Evolutionary conservation across 2,113 vertebrate genomes (phyloP).

Genomic region (Syrmaticus mikado): DNA sequence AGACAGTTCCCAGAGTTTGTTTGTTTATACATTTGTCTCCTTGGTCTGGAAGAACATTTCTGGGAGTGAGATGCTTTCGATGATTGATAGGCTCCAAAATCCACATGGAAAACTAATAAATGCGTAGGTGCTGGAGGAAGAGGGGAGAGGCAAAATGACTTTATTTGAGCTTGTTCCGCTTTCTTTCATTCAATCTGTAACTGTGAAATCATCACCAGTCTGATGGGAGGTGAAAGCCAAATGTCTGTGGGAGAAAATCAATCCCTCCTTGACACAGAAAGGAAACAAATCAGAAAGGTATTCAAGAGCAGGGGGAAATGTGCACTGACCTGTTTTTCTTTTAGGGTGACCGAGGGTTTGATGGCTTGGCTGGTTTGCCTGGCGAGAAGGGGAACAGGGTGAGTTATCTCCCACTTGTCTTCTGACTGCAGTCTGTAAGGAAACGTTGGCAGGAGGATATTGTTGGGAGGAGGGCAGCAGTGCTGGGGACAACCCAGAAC

Average conservation of each 20-base stretch:
- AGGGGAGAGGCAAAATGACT: background rate
- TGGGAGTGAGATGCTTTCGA: background rate
- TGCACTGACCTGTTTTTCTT: background rate
- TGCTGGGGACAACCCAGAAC: background rate
- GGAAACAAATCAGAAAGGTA: background rate
- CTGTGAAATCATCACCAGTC: background rate
- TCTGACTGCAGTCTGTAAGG: accelerated
- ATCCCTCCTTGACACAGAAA: background rate
- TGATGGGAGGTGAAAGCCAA: background rate
- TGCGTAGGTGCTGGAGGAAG: background rate
- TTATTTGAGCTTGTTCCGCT: background rate
- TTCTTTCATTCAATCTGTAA: background rate
- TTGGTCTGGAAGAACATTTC: background rate
- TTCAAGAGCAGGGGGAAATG: background rate
- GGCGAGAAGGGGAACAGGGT: constrained; percentile 98
- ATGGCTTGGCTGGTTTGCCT: constrained; percentile 93
- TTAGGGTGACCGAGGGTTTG: constrained; percentile 96
- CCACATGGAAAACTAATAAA: background rate
- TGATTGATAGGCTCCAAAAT: background rate
- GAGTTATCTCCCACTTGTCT: constrained; percentile 38
- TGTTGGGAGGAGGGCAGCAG: background rate
- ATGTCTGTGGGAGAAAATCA: background rate
- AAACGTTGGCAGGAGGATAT: background rate
- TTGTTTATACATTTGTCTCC: background rate
- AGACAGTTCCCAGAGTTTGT: background rate